Percentiles rank a stretch among this genome's conserved stretches.
phyloP scores from a whole-genome alignment of 37 sponge, comb jelly and placozoan species.

The Chondrilla cf. caribensis region DNA sequence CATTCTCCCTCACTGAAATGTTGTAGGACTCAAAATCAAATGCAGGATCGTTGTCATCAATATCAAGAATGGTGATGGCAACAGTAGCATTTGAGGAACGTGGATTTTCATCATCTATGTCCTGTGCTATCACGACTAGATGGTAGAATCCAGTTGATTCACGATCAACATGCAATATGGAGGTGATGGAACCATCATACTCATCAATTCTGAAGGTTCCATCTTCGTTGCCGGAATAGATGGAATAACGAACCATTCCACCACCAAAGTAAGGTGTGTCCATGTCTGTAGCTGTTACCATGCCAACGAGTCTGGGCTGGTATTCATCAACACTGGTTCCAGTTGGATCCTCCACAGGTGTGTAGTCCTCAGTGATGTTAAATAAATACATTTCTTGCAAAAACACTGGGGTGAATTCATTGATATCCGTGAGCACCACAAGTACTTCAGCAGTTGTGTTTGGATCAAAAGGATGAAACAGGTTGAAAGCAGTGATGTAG shows the following conservation, averaged over 20 bases:
- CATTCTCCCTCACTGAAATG: neutral
- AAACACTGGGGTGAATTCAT: too few species aligned
- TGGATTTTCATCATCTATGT: neutral
- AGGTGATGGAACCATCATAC: neutral
- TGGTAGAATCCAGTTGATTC: too few species aligned
- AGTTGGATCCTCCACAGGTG: conserved; percentile 17
- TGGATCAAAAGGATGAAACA: neutral
- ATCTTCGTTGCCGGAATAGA: neutral
- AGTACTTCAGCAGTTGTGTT: neutral
- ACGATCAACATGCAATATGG: too few species aligned
- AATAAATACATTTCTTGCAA: too few species aligned
- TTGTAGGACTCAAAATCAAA: neutral
- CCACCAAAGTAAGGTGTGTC: neutral
- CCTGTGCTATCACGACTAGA: neutral
- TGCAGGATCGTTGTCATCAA: conserved; percentile 29
- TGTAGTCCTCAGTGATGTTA: conserved; percentile 32
- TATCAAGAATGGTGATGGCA: conserved; percentile 6
- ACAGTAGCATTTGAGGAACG: neutral
- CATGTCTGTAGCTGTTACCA: neutral
- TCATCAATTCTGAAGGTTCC: neutral
- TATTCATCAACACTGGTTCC: neutral
- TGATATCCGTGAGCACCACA: too few species aligned
- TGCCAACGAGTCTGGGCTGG: neutral
- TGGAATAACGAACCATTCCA: conserved; percentile 5
- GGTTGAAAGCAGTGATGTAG: conserved; percentile 30